Conservation (phyloP, 2,113 vertebrate species). For the Mugil cephalus region DNA sequence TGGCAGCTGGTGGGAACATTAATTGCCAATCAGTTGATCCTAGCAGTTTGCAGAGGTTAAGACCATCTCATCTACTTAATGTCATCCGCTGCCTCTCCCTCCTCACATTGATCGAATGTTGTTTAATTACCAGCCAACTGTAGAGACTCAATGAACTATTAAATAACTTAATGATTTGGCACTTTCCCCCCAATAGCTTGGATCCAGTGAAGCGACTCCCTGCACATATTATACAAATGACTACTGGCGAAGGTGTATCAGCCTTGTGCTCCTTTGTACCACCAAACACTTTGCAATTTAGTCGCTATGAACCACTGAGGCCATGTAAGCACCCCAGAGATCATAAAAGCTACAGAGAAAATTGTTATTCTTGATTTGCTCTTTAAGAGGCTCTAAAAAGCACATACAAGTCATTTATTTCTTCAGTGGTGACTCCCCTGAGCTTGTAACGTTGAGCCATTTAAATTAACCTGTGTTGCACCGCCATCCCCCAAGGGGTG, state of each 20-base stretch:
- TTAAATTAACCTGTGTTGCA: conserved; percentile 40
- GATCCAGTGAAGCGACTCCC: conserved; percentile 53
- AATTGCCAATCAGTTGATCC: conserved; percentile 75
- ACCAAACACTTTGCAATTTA: conserved; percentile 35
- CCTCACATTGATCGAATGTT: conserved; percentile 68
- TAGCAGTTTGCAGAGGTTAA: conserved; percentile 71
- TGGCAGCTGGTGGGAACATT: conserved; percentile 61
- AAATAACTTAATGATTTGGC: conserved; percentile 80
- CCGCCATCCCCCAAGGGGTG: conserved; percentile 6
- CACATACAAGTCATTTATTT: conserved; percentile 41
- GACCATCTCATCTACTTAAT: conserved; percentile 76
- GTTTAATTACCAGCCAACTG: conserved; percentile 78
- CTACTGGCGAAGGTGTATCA: conserved; percentile 42
- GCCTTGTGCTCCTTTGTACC: conserved; percentile 1
- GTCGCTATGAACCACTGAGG: conserved; percentile 33
- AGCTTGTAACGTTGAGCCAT: conserved; percentile 23
- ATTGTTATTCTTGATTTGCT: conserved; percentile 24
- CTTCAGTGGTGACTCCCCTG: neutral
- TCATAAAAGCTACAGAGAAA: conserved; percentile 33
- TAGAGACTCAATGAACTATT: conserved; percentile 80
- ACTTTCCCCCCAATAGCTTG: conserved; percentile 59
- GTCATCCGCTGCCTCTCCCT: conserved; percentile 57
- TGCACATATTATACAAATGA: conserved; percentile 53
- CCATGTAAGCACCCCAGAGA: conserved; percentile 32
- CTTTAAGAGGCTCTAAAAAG: conserved; percentile 41